These are phyloP conservation scores for Vicugna pacos DNA, from an alignment of 2,113 vertebrate genomes.

Conservation along the genomic window DNA sequence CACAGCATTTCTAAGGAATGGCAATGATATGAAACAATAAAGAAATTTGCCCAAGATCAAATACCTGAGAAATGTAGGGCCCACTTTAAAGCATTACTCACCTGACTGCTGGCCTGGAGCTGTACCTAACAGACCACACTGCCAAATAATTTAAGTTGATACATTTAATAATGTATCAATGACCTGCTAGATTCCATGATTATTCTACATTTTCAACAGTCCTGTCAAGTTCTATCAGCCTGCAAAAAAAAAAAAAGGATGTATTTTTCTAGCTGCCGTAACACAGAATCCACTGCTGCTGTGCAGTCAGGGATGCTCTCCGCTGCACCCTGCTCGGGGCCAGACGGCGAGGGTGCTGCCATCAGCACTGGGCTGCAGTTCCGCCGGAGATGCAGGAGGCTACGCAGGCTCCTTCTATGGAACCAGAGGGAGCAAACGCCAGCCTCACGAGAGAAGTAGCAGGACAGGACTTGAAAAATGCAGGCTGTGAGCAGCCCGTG, in stretches of 20 bases:
- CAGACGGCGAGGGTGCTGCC: conserved; percentile 2
- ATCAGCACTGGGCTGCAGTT: background rate
- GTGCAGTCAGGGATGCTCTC: background rate
- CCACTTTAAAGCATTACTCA: background rate
- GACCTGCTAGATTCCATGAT: background rate
- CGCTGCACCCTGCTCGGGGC: background rate
- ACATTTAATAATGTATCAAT: background rate
- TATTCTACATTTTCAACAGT: background rate
- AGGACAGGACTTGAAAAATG: background rate
- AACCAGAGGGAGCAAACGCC: background rate
- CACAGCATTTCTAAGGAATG: background rate
- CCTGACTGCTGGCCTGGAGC: background rate
- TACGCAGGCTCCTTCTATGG: conserved; percentile 21
- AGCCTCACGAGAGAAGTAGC: background rate
- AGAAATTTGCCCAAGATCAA: background rate
- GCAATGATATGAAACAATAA: background rate
- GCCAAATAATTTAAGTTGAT: background rate
- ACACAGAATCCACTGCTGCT: background rate
- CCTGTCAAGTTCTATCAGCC: background rate
- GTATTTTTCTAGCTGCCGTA: background rate
- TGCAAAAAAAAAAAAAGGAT: background rate
- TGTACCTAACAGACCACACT: background rate
- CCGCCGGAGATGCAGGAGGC: background rate
- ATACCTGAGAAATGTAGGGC: background rate
- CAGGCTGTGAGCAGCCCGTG: background rate